These are phyloP conservation scores for Valencia hispanica DNA, from an alignment of 2,797 vertebrate species.

Conservation along the genomic window DNA sequence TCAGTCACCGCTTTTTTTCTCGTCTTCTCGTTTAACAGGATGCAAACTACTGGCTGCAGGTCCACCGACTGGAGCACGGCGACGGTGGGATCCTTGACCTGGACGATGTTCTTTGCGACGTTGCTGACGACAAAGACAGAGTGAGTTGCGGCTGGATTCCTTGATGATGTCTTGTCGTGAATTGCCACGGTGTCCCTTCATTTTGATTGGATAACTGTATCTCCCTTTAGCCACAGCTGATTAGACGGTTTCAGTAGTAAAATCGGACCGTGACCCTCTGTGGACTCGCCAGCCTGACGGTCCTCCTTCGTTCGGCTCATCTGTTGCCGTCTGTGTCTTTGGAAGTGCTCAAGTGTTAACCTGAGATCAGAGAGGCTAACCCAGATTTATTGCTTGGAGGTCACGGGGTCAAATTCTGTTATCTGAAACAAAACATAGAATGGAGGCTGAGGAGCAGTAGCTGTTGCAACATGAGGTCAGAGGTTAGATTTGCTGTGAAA, in stretches of 20 bases:
- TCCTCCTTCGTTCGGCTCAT: not conserved
- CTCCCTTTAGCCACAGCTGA: not conserved
- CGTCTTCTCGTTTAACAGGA: conserved; percentile 52
- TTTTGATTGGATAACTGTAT: not conserved
- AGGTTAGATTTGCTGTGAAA: not conserved
- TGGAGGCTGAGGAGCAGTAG: not conserved
- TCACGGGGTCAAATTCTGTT: conserved; percentile 21
- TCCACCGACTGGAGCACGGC: conserved; percentile 92
- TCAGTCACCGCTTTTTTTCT: not conserved
- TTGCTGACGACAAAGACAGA: conserved; percentile 96
- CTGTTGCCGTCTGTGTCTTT: not conserved
- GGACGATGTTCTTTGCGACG: conserved; percentile 93
- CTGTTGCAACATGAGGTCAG: not conserved
- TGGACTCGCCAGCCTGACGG: not conserved
- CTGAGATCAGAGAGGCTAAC: not conserved
- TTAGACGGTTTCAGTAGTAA: not conserved
- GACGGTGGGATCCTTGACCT: conserved; percentile 96
- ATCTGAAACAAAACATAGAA: not conserved
- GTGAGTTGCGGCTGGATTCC: conserved; percentile 79
- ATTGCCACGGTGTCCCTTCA: no score
- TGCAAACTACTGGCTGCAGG: conserved; percentile 91
- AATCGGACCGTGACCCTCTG: not conserved
- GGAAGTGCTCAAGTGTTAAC: not conserved
- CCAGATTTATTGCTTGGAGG: conserved; percentile 25
- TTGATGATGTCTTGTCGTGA: not conserved